These are phyloP conservation scores for Tympanoctomys barrerae DNA, from an alignment of 2,797 vertebrate species.

Conservation along the genomic window DNA sequence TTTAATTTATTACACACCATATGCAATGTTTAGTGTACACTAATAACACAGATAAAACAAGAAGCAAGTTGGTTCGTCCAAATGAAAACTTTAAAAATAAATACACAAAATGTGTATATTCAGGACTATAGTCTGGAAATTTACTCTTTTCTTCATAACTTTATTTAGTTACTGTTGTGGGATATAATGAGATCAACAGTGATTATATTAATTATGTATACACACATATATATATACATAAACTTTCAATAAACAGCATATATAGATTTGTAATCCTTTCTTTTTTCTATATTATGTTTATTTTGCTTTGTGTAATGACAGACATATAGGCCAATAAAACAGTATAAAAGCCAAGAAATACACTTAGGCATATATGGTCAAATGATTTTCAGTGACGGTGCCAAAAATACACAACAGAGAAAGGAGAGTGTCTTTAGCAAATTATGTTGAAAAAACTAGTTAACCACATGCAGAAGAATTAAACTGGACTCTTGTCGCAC, in stretches of 20 bases:
- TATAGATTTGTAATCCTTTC: neutral
- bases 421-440: neutral
- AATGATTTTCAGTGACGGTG: neutral
- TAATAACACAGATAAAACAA: neutral
- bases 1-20: neutral
- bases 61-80: neutral
- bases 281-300: neutral
- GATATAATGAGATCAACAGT: constrained; percentile 10
- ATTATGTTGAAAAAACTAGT: neutral
- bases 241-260: constrained; percentile 10
- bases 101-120: neutral
- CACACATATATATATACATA: neutral
- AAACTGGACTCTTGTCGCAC: neutral
- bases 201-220: neutral
- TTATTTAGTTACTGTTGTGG: neutral
- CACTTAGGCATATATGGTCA: neutral
- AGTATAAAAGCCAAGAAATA: neutral
- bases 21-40: neutral
- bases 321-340: neutral
- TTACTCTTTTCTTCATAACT: neutral
- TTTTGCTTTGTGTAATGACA: constrained; percentile 31
- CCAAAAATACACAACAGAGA: neutral
- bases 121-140: neutral
- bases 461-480: neutral
- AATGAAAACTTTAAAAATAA: constrained; percentile 19